A percentile compares a stretch with the other conserved stretches of the same genome.
phyloP scores from a whole-genome alignment of 2,113 vertebrate genomes.

The Ammodytes marinus region DNA sequence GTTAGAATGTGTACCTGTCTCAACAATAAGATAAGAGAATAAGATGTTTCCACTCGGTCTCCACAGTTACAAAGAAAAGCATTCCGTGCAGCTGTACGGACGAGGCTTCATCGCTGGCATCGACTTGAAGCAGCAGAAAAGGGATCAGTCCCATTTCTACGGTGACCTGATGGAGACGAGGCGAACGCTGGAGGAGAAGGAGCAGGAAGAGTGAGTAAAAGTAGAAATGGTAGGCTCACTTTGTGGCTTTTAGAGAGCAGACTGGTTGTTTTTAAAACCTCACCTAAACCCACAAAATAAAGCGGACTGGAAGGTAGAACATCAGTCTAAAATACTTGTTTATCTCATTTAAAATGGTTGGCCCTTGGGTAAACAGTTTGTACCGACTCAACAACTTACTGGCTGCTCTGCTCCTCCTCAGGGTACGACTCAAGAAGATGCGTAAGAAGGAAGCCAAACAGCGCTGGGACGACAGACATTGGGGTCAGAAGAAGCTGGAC shows the following conservation, averaged over 20 bases:
- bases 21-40: not conserved
- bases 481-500: conserved; percentile 99
- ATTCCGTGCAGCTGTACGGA: conserved; percentile 95
- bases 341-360: not conserved
- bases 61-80: conserved; percentile 95
- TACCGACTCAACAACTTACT: not conserved
- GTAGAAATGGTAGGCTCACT: not conserved
- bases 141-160: conserved; percentile 96
- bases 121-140: conserved; percentile 97
- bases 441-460: conserved; percentile 98
- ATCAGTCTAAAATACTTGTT: not conserved
- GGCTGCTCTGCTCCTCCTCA: conserved; percentile 55
- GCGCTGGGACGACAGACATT: conserved; percentile 98
- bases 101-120: conserved; percentile 98
- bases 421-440: conserved; percentile 93
- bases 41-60: not conserved
- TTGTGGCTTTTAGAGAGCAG: not conserved
- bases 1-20: not conserved
- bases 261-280: not conserved
- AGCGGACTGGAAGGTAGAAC: not conserved
- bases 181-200: conserved; percentile 95
- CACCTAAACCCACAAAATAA: not conserved
- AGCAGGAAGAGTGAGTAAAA: conserved; percentile 95
- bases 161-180: conserved; percentile 98
- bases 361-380: not conserved